phyloP scores from a whole-genome alignment of 2,113 vertebrate species.

The Vimba vimba region DNA sequence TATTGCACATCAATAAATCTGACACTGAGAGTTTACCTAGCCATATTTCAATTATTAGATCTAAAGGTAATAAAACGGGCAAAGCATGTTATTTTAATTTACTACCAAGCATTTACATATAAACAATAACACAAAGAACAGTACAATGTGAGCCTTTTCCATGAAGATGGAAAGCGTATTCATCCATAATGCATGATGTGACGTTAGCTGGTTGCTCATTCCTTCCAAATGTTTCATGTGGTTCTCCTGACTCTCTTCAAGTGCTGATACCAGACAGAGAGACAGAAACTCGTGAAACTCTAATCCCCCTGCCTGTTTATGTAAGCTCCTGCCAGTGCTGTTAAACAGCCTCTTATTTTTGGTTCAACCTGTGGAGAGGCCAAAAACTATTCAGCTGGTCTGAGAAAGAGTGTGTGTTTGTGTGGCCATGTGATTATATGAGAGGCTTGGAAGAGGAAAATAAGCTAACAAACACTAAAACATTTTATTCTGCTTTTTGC shows the following conservation, averaged over 20 bases:
- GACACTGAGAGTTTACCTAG: background rate
- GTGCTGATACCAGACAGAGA: constrained; percentile 47
- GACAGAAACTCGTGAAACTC: constrained; percentile 26
- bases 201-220: constrained; percentile 33
- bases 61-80: constrained; percentile 1
- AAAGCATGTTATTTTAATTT: background rate
- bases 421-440: background rate
- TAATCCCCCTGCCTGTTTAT: constrained; percentile 50
- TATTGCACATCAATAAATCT: background rate
- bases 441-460: background rate
- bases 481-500: background rate
- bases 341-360: constrained; percentile 58
- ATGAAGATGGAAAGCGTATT: constrained; percentile 17
- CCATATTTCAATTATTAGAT: background rate
- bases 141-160: constrained; percentile 7
- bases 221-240: constrained; percentile 35
- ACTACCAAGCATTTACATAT: background rate
- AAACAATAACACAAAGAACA: constrained; percentile 18
- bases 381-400: constrained; percentile 36
- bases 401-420: constrained; percentile 3
- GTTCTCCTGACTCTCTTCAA: constrained; percentile 38
- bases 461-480: background rate
- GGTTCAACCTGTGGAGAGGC: constrained; percentile 49
- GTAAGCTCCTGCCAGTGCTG: constrained; percentile 53
- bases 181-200: constrained; percentile 39